Conservation (phyloP, 2,113 vertebrate species). For the Physeter macrocephalus region DNA sequence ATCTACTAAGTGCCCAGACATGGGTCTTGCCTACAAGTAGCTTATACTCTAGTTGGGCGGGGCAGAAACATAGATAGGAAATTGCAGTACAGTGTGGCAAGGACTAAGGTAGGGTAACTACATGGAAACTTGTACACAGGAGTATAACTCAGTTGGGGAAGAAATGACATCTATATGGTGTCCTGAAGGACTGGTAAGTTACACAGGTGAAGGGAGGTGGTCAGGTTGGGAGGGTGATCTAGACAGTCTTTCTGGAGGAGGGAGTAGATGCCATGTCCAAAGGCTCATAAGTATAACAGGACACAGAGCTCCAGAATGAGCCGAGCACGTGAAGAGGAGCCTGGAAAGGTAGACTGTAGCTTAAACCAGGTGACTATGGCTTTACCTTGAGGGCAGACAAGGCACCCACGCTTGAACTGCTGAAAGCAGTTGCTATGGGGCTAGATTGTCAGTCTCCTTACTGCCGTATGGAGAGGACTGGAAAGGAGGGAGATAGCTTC, state of each 20-base stretch:
- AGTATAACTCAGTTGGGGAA: not conserved
- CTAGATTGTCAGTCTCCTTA: not conserved
- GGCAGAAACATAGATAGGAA: not conserved
- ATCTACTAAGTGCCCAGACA: not conserved
- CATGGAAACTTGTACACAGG: not conserved
- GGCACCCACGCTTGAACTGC: not conserved
- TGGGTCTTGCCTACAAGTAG: not conserved
- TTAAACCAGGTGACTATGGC: fast-evolving
- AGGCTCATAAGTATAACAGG: not conserved
- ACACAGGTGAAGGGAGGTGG: not conserved
- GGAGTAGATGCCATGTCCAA: not conserved
- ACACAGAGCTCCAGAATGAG: not conserved
- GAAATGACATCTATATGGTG: no score
- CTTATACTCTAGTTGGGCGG: not conserved
- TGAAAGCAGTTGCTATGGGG: no score
- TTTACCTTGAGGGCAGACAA: not conserved
- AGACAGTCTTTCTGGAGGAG: not conserved
- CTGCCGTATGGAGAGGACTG: not conserved
- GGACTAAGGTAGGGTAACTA: not conserved
- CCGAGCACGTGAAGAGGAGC: not conserved
- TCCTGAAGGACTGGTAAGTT: not conserved
- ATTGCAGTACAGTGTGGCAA: no score
- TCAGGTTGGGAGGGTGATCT: not conserved
- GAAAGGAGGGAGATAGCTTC: not conserved
- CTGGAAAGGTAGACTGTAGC: not conserved